Evolutionary conservation across 2,113 vertebrate species (phyloP).

Genomic region (Myanophis thanlyinensis): DNA sequence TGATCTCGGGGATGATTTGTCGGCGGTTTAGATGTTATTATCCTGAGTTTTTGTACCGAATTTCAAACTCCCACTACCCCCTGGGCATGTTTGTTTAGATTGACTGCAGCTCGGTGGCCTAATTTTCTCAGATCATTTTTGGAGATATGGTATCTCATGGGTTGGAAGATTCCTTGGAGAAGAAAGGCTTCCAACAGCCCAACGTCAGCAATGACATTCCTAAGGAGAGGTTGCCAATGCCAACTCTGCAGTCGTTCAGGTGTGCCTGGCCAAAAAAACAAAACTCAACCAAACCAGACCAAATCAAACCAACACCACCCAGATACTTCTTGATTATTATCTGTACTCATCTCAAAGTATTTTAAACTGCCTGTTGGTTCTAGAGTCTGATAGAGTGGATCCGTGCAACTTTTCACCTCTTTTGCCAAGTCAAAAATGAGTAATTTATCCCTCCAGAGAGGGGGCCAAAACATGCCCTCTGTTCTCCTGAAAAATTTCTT

Average conservation of each 20-base stretch:
- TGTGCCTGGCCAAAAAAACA: not conserved
- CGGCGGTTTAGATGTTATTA: not conserved
- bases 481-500: not conserved
- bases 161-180: not conserved
- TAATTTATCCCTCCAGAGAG: not conserved
- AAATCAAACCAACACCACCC: not conserved
- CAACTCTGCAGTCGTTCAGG: not conserved
- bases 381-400: not conserved
- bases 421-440: not conserved
- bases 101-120: not conserved
- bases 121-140: not conserved
- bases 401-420: not conserved
- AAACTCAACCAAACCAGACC: not conserved
- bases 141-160: not conserved
- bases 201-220: not conserved
- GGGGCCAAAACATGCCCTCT: not conserved
- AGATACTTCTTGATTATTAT: not conserved
- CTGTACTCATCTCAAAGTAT: not conserved
- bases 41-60: not conserved
- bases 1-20: not conserved
- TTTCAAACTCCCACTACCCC: accelerated
- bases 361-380: not conserved
- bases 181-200: not conserved
- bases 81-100: not conserved
- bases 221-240: not conserved